These are phyloP conservation scores for Lycaena phlaeas DNA, from an alignment of 2,888 invertebrate genomes.

Conservation along the genomic window DNA sequence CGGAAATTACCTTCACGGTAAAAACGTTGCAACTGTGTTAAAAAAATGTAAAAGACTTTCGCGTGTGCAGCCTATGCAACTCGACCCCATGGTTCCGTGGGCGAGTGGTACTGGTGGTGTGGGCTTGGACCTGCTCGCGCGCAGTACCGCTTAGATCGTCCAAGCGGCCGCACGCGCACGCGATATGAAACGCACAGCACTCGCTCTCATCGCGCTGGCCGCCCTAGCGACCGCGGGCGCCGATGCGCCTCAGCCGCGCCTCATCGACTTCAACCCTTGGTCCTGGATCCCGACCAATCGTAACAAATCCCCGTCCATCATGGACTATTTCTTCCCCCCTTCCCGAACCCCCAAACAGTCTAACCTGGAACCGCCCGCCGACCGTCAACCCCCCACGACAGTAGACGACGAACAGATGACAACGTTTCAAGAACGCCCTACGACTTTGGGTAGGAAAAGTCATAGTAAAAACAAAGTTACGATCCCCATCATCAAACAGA, in stretches of 20 bases:
- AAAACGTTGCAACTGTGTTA: constrained; percentile 7
- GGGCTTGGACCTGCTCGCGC: constrained; percentile 42
- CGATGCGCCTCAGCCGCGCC: constrained; percentile 52
- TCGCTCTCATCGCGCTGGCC: constrained; percentile 54
- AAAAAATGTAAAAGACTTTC: constrained; percentile 20
- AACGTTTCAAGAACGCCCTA: constrained; percentile 49
- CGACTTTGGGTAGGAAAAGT: constrained; percentile 53
- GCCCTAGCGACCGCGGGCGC: constrained; percentile 35
- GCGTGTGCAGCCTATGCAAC: constrained; percentile 29
- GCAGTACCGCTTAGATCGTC: constrained; percentile 63
- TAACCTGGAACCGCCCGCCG: constrained; percentile 54
- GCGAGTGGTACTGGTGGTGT: constrained; percentile 37
- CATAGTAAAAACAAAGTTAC: constrained; percentile 56
- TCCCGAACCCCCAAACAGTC: constrained; percentile 67
- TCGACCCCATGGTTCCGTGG: constrained; percentile 39
- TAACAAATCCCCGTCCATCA: constrained; percentile 59
- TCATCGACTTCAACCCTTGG: constrained; percentile 64
- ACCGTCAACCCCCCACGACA: constrained; percentile 41
- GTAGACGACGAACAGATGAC: constrained; percentile 23
- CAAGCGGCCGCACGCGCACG: constrained; percentile 63
- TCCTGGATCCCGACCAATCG: constrained; percentile 59
- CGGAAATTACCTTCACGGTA: constrained; percentile 3
- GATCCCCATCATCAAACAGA: constrained; percentile 43
- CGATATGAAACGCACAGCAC: constrained; percentile 51
- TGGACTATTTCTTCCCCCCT: constrained; percentile 68